A percentile compares a stretch with the other conserved stretches of the same genome.
Evolutionary conservation across 2,113 vertebrate genomes (phyloP).

Genomic region (Hoplias malabaricus): DNA sequence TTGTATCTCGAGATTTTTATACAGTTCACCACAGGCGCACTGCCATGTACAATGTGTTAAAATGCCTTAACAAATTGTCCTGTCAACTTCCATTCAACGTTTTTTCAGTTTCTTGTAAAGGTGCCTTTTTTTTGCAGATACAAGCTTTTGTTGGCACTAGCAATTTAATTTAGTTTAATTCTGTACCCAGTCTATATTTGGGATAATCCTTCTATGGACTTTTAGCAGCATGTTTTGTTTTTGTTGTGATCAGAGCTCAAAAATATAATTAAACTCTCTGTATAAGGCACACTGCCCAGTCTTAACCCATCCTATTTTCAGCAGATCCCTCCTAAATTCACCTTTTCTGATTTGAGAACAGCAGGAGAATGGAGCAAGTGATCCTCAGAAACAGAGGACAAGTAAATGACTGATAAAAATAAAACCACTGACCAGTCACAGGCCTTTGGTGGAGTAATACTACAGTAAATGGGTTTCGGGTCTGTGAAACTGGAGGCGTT

Average conservation of each 20-base stretch:
- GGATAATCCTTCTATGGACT: not conserved
- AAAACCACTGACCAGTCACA: constrained; percentile 4
- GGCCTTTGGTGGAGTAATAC: not conserved
- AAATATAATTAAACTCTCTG: constrained; percentile 50
- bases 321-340: not conserved
- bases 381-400: not conserved
- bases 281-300: constrained; percentile 75
- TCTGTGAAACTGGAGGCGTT: not conserved
- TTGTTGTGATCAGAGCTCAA: constrained; percentile 9
- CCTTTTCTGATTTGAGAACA: constrained; percentile 45
- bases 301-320: constrained; percentile 12
- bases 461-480: constrained; percentile 11
- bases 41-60: no score
- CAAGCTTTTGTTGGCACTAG: not conserved
- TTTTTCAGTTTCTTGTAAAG: not conserved
- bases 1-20: no score
- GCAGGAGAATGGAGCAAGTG: constrained; percentile 37
- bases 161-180: not conserved
- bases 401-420: not conserved
- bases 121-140: no score
- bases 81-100: no score
- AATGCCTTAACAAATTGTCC: no score
- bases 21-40: no score
- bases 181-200: not conserved
- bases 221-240: constrained; percentile 64